Evolutionary conservation across 2,797 vertebrate genomes (phyloP), one percentile per base, ranked within the genome.

Genomic region (Chelidonichthys spinosus): DNA sequence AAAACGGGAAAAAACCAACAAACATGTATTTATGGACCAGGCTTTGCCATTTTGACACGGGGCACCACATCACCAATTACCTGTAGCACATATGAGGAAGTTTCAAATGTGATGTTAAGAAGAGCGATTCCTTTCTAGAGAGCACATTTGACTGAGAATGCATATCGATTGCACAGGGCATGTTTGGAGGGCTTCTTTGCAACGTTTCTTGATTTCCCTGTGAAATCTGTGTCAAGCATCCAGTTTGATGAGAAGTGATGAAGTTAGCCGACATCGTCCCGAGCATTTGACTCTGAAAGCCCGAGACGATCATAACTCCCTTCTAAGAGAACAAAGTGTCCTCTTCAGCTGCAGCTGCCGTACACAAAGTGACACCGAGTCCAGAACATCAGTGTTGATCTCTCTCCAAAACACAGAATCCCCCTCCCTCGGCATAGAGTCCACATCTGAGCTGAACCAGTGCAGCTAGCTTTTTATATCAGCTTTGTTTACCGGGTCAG

Each of bases 371-470:
- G 56, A 69, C 69, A 50, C 11, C 4, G 52, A 47, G 13, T 32
- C 4, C 14, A 2, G 14, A 54, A 13, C 5, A 35, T 25, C 50
- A 39, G 15, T 1, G 17, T 7, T 68, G 66, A 69, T 25, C 55
- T 66, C 17, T 6, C 4, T 33, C 25, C 53, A 37, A 62, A 81
- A 69, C 58, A 68, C 25, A 43, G 36, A 11, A 5, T 71, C 42
- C 35, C 37, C 53, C 76, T 35, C 64, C 53, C 70, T 65, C 49
- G 7, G 2, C 7, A 4, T 4, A 32, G 62, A 76, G 70, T 64
- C 79, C 64, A 68, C 54, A 82, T 63, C 83, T 79, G 46, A 53
- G n/a, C 3, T 63, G 60, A 65, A 70, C 63, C 81, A 17, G 17
- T 2, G 46, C 54, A 69, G 72, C 17, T n/a, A 37, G 25, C 49